These are phyloP conservation scores for Gnatocerus cornutus DNA, from an alignment of 2,888 invertebrate genomes.

Conservation along the genomic window DNA sequence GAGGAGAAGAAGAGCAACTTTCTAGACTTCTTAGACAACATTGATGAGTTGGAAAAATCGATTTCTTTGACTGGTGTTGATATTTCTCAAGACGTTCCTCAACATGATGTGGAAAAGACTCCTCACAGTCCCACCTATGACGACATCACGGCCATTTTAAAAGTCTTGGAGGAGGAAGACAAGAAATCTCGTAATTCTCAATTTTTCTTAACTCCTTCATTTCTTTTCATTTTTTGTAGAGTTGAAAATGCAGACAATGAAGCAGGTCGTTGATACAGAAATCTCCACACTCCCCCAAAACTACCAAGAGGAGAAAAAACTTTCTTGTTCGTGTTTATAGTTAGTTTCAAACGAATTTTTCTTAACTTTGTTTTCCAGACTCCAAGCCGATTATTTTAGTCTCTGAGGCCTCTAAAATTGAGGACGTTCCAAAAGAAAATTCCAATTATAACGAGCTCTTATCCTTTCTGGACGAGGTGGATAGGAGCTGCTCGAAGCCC, in stretches of 20 bases:
- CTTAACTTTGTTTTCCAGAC: too few species aligned
- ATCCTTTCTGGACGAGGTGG: slow-evolving; percentile 79
- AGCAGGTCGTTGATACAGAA: slow-evolving; percentile 62
- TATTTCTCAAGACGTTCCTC: slow-evolving; percentile 53
- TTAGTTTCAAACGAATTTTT: too few species aligned
- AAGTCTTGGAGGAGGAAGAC: slow-evolving; percentile 71
- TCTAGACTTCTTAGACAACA: slow-evolving; percentile 61
- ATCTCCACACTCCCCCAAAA: slow-evolving; percentile 39
- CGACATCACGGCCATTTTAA: slow-evolving; percentile 71
- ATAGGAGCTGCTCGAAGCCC: slow-evolving; percentile 67
- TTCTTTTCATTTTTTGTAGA: slow-evolving; percentile 56
- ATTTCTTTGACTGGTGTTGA: slow-evolving; percentile 44
- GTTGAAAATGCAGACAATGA: slow-evolving; percentile 65
- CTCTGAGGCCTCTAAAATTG: too few species aligned
- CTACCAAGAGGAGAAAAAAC: too few species aligned
- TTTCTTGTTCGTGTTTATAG: too few species aligned
- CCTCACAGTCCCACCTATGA: slow-evolving; percentile 65
- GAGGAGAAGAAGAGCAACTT: slow-evolving; percentile 59
- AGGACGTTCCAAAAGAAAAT: too few species aligned
- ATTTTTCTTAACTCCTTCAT: background rate
- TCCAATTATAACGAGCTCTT: slow-evolving; percentile 79
- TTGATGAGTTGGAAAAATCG: slow-evolving; percentile 58
- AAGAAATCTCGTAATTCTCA: slow-evolving; percentile 67
- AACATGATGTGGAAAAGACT: slow-evolving; percentile 56
- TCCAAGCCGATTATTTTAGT: too few species aligned